Evolutionary conservation across 2,113 vertebrate genomes (phyloP).

Genomic region (Brachyistius frenatus): DNA sequence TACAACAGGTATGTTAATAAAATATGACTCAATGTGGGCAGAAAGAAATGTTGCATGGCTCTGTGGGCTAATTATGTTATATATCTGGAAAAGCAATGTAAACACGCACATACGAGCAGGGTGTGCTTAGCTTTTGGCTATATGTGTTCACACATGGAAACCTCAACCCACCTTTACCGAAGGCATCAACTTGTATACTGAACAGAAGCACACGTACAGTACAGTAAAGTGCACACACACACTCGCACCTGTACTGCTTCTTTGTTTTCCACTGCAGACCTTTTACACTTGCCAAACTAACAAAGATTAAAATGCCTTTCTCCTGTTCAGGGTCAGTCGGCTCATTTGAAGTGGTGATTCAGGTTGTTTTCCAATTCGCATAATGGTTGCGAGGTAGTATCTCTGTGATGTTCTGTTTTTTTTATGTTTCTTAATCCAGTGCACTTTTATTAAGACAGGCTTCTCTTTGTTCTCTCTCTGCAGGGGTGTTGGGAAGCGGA

Average conservation of each 20-base stretch:
- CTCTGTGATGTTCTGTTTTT: conserved; percentile 74
- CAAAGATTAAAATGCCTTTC: conserved; percentile 76
- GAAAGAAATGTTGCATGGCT: conserved; percentile 51
- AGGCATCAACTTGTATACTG: conserved; percentile 16
- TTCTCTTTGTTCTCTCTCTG: conserved; percentile 80
- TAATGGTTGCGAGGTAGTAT: conserved; percentile 61
- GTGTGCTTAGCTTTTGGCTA: conserved; percentile 33
- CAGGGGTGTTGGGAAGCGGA: conserved; percentile 55
- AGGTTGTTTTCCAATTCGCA: conserved; percentile 75
- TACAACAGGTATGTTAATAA: conserved; percentile 75
- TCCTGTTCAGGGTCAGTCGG: conserved; percentile 68
- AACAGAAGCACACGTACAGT: conserved; percentile 19
- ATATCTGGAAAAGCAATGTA: conserved; percentile 50
- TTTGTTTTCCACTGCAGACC: conserved; percentile 45
- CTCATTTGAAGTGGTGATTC: conserved; percentile 76
- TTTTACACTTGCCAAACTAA: conserved; percentile 59
- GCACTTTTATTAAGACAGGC: conserved; percentile 80
- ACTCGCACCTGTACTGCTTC: conserved; percentile 35
- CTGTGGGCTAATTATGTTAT: conserved; percentile 54
- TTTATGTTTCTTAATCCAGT: conserved; percentile 74
- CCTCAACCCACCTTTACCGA: neutral
- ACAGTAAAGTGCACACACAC: conserved; percentile 13
- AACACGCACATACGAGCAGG: conserved; percentile 48
- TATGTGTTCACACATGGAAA: conserved; percentile 23
- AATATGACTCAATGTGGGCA: conserved; percentile 66